These are phyloP conservation scores for Piprites chloris DNA, from an alignment of 2,113 vertebrate species.

Conservation along the genomic window DNA sequence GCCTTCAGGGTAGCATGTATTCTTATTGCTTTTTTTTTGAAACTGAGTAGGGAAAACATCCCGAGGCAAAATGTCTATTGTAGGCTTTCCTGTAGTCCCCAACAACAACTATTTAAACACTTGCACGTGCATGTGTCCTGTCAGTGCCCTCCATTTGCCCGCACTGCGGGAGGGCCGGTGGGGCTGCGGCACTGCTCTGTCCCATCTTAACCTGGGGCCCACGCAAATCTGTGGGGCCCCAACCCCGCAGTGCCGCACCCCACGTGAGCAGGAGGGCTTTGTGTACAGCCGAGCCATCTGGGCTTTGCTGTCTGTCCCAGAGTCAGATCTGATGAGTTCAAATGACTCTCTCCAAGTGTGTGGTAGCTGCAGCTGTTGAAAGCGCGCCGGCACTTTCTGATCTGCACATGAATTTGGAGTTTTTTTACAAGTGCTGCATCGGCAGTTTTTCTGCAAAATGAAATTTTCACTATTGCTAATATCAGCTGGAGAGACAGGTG, in stretches of 20 bases:
- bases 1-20: neutral
- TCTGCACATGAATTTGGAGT: constrained; percentile 24
- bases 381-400: neutral
- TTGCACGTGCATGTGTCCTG: neutral
- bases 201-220: neutral
- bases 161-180: accelerated
- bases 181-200: neutral
- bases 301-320: neutral
- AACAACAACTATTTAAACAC: neutral
- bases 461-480: constrained; percentile 45
- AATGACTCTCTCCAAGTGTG: neutral
- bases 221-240: neutral
- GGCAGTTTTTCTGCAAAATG: constrained; percentile 41
- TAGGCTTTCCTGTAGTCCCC: constrained; percentile 11
- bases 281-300: neutral
- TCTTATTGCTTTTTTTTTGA: constrained; percentile 31
- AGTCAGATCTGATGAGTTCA: neutral
- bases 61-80: neutral
- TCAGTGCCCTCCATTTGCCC: accelerated
- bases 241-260: neutral
- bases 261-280: neutral
- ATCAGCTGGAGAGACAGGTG: constrained; percentile 41
- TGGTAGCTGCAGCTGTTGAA: constrained; percentile 46
- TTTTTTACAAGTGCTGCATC: constrained; percentile 45
- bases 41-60: constrained; percentile 16